A percentile compares a stretch with the other conserved stretches of the same genome.
phyloP scores from a whole-genome alignment of 2,113 vertebrate species.

The Ciconia stormi region DNA sequence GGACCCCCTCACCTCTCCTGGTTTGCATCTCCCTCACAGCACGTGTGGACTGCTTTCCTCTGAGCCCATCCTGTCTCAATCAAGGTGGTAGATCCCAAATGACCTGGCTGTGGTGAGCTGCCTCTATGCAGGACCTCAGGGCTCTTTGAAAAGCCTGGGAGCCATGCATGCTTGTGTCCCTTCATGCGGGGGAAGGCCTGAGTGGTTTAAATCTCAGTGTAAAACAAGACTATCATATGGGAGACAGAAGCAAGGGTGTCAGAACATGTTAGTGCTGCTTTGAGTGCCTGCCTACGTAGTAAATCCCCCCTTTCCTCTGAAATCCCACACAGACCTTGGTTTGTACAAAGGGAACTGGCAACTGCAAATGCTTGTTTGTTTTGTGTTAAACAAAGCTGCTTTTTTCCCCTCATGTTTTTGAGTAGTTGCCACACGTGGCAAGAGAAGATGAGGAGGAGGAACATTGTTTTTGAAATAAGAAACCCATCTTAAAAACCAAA shows the following conservation, averaged over 20 bases:
- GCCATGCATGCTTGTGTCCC: not conserved
- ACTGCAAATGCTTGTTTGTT: not conserved
- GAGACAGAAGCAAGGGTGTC: not conserved
- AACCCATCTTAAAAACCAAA: not conserved
- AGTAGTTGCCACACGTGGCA: not conserved
- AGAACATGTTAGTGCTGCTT: not conserved
- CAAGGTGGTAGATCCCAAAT: not conserved
- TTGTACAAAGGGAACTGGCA: not conserved
- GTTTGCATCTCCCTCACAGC: not conserved
- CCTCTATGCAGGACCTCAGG: not conserved
- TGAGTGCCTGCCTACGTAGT: not conserved
- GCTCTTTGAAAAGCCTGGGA: not conserved
- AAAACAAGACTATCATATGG: not conserved
- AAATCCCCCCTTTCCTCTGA: not conserved
- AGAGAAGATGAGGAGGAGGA: not conserved
- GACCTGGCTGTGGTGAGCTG: not conserved
- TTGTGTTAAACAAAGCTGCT: constrained; percentile 4
- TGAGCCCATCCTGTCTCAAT: accelerated
- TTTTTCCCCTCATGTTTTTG: not conserved
- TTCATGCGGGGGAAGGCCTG: not conserved
- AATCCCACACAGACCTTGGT: not conserved
- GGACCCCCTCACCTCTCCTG: not conserved
- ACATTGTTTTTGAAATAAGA: not conserved
- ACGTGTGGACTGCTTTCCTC: accelerated
- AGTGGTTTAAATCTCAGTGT: not conserved